phyloP scores from a whole-genome alignment of 2,113 vertebrate genomes.

The Anas platyrhynchos region DNA sequence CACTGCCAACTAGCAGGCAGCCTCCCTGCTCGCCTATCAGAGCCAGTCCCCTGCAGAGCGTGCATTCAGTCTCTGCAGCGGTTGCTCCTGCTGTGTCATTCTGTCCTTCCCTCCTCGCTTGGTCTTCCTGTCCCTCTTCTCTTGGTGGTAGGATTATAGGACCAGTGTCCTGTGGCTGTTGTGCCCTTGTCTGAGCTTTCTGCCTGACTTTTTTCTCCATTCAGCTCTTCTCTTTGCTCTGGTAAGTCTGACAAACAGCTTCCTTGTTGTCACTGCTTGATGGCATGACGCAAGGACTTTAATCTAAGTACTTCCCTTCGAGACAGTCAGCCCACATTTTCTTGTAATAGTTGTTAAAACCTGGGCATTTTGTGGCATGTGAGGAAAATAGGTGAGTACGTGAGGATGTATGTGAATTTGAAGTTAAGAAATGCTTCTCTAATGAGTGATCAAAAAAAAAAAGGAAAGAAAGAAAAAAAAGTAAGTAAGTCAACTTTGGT shows the following conservation, averaged over 20 bases:
- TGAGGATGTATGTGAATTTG: not conserved
- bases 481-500: not conserved
- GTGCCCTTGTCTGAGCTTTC: slow-evolving; percentile 52
- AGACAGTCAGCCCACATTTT: not conserved
- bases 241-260: slow-evolving; percentile 76
- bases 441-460: not conserved
- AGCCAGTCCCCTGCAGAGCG: not conserved
- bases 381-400: not conserved
- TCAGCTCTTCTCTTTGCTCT: slow-evolving; percentile 48
- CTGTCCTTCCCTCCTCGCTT: not conserved
- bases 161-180: slow-evolving; percentile 44
- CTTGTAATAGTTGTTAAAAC: not conserved
- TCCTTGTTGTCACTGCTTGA: not conserved
- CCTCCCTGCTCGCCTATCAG: slow-evolving; percentile 25
- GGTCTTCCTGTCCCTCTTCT: not conserved
- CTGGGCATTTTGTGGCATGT: not conserved
- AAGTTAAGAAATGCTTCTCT: not conserved
- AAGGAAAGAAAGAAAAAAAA: too few relatives aligned
- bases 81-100: slow-evolving; percentile 65
- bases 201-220: slow-evolving; percentile 34
- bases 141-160: slow-evolving; percentile 21
- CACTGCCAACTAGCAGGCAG: slow-evolving; percentile 1
- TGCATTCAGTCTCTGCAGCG: not conserved
- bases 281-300: slow-evolving; percentile 1
- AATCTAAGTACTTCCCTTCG: slow-evolving; percentile 1